Conservation (phyloP, 2,113 vertebrate genomes). For the Odontophorus gujanensis region DNA sequence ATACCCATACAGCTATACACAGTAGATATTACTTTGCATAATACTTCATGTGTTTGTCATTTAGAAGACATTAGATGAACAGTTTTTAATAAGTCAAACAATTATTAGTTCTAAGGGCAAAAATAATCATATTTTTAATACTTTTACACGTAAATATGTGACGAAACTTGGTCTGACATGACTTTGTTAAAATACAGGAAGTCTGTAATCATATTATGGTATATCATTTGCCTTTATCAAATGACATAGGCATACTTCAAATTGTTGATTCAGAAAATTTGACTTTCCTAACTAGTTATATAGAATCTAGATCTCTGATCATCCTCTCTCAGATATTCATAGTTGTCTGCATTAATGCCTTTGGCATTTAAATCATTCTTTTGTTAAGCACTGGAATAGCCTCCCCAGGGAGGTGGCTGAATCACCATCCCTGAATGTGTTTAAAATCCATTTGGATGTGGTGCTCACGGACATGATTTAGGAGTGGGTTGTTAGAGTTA, state of each 20-base stretch:
- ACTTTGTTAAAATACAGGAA: neutral
- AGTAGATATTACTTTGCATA: neutral
- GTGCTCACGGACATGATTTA: no score
- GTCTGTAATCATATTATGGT: neutral
- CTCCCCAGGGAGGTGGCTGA: no score
- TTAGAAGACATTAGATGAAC: neutral
- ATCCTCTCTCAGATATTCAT: neutral
- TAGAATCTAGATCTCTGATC: accelerated
- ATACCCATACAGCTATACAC: neutral
- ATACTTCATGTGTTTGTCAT: neutral
- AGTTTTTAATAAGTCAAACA: neutral
- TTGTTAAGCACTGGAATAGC: no score
- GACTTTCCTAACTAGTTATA: neutral
- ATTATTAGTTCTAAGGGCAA: neutral
- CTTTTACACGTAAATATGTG: neutral
- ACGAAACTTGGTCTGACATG: neutral
- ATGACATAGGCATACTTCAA: neutral
- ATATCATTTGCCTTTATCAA: neutral
- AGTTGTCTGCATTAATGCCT: neutral
- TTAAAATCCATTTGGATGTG: no score
- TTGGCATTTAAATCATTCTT: neutral
- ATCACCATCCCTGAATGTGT: no score
- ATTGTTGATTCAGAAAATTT: neutral
- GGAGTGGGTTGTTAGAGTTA: no score
- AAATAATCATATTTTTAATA: neutral